Base-by-base conservation (phyloP, 2,888 invertebrate genomes). In the Agriopis leucophaearia region DNA sequence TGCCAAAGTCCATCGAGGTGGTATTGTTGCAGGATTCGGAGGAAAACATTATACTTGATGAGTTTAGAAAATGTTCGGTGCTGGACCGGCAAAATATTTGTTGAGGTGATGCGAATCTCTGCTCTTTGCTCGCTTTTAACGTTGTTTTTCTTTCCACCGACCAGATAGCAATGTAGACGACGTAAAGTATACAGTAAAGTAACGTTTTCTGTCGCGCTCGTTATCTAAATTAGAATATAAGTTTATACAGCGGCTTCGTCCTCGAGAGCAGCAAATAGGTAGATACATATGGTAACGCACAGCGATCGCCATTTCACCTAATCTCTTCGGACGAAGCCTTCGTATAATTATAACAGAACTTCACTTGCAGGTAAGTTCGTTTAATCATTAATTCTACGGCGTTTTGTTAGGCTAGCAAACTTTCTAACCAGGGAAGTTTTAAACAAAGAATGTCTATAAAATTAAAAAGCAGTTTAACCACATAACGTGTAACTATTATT, bases 21-120 rank as follows among this genome's bases (percentile, higher is more conserved):
- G 67, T 64, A 74, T 74, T 70, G 72, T 70, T 69, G 70, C 66
- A 71, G 66, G 62, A 52, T 66, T 66, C 62, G 40, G 59, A 70
- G 64, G 73, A 68, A 75, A 72, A 71, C 73, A 78, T 79, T 75
- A 70, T 70, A 73, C 72, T 63, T 72, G 65, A 75, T 73, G 74
- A 76, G 73, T 74, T 71, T 70, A 70, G 64, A 73, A 42, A 75
- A 74, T 71, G 73, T 74, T 73, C 66, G 64, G 56, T 64, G 60
- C 64, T 60, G 71, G 72, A 69, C 62, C 44, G 55, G 61, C 65
- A 60, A 69, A 67, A 70, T 70, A 50, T 70, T 75, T 69, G 68
- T 56, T 10, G 55, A 69, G 65, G 65, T 66, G 65, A 69, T 69
- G 63, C 56, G 66, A 62, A 66, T 63, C 65, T 62, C 13, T 42